Conservation (phyloP, 2,888 invertebrate species). For the Lumbricus terrestris region DNA sequence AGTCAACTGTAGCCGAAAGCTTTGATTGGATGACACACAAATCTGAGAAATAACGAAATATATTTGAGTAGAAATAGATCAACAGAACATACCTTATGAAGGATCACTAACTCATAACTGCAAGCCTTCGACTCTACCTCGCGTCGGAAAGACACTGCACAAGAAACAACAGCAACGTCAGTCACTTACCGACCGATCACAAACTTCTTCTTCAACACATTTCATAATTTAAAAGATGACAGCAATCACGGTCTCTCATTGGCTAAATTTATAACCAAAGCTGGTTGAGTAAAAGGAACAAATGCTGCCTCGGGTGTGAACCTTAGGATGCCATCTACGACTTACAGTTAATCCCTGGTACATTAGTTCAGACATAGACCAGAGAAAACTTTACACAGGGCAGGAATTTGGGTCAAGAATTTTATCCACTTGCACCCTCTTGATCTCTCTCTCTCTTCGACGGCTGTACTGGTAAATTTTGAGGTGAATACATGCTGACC, state of each 20-base stretch:
- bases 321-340: no score
- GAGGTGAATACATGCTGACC: no score
- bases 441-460: no score
- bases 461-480: no score
- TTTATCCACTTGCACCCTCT: no score
- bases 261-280: neutral
- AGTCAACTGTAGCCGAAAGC: neutral
- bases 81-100: neutral
- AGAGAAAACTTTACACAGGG: no score
- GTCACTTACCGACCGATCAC: neutral
- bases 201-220: neutral
- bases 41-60: neutral
- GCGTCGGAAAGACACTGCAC: neutral
- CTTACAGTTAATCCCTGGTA: no score
- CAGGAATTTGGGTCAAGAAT: no score
- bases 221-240: neutral
- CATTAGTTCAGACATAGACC: no score
- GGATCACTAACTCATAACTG: neutral
- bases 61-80: neutral
- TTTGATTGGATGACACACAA: neutral
- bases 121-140: neutral
- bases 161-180: neutral
- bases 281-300: neutral
- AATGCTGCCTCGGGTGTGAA: neutral
- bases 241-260: neutral